These are phyloP conservation scores for Sylvilagus floridanus DNA, from an alignment of 2,797 vertebrate genomes.

Conservation along the genomic window DNA sequence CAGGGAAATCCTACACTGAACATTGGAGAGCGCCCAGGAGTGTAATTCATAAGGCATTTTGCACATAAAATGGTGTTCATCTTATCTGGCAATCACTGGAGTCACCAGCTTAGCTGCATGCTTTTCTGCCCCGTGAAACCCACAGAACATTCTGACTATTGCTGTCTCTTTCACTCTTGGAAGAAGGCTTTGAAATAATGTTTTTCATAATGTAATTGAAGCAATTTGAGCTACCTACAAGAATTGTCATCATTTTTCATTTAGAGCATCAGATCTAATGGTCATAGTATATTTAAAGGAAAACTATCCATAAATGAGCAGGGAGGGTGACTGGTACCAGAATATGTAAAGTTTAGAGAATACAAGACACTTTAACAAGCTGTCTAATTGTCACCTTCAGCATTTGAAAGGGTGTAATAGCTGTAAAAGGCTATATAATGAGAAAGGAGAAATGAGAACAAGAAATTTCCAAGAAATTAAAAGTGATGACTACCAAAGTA, in stretches of 20 bases:
- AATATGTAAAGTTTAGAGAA: not conserved
- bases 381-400: not conserved
- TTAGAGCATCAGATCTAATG: not conserved
- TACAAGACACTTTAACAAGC: not conserved
- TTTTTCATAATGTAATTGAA: not conserved
- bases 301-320: slow-evolving; percentile 1
- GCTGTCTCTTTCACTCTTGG: not conserved
- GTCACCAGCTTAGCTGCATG: not conserved
- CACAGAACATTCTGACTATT: not conserved
- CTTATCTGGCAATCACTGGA: not conserved
- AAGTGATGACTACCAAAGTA: slow-evolving; percentile 33
- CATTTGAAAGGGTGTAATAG: not conserved
- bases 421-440: not conserved
- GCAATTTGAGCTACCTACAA: not conserved
- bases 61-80: not conserved
- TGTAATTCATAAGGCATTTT: not conserved
- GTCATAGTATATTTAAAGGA: slow-evolving; percentile 24
- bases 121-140: not conserved
- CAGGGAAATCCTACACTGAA: not conserved
- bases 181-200: not conserved
- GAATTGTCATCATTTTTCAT: not conserved
- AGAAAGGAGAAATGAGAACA: slow-evolving; percentile 32
- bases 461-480: slow-evolving; percentile 52
- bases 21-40: not conserved
- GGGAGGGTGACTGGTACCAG: not conserved